Conservation (phyloP, 2,113 vertebrate species). For the Steatornis caripensis region DNA sequence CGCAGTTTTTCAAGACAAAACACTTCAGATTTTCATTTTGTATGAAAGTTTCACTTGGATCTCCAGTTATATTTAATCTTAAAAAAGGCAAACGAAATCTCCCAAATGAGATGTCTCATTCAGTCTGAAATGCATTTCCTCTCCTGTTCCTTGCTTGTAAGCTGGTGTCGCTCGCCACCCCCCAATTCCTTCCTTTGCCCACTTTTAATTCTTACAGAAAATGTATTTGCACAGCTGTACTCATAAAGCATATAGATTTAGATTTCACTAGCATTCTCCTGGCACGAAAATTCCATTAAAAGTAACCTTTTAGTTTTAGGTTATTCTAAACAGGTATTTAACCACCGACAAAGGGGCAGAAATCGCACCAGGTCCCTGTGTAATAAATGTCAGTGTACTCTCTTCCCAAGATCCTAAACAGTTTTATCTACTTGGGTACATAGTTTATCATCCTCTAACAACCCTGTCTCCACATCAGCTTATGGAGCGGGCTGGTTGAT, state of each 20-base stretch:
- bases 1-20: neutral
- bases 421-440: neutral
- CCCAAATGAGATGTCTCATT: neutral
- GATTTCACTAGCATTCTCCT: slow-evolving; percentile 1
- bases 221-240: slow-evolving; percentile 33
- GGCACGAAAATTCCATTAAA: slow-evolving; percentile 10
- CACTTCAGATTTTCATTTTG: neutral
- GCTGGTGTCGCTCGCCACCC: neutral
- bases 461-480: neutral
- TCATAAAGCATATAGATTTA: neutral
- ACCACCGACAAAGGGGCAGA: neutral
- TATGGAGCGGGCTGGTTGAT: neutral
- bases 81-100: neutral
- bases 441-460: neutral
- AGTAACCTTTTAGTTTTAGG: neutral
- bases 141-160: neutral
- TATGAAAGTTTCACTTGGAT: neutral
- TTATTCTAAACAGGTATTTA: slow-evolving; percentile 19
- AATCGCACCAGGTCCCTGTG: neutral
- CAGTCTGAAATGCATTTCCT: neutral
- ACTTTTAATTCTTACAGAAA: neutral
- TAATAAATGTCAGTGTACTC: neutral
- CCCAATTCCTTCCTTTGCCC: neutral
- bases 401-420: neutral
- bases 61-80: neutral